Evolutionary conservation across 2,797 vertebrate genomes (phyloP), one percentile per base, ranked within the genome.

Genomic region (Poecilia wingei): DNA sequence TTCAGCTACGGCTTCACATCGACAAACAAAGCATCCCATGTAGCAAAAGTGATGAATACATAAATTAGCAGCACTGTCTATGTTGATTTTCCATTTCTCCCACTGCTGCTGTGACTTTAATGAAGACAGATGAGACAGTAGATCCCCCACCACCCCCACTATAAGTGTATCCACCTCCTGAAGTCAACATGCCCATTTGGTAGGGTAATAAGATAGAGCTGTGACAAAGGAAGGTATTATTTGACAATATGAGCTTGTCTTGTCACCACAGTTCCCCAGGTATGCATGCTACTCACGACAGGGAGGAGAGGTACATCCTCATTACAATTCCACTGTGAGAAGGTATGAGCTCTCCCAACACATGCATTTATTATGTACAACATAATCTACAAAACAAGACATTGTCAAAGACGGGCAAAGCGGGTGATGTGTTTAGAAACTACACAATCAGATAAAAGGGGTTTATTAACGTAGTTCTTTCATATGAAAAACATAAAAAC

Each of bases 101-200:
- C 84, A 86, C 91, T 88, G 90, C 87, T 89, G 89, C 41, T 39
- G 76, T 69, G 89, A 77, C 92, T 95, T 94, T 95, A 95, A 96
- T 95, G 93, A 95, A 96, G 95, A 96, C 90, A 91, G 94, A 96
- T 94, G 94, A 94, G 91, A 92, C 84, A 66, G 84, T 22, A 74
- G 84, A 92, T 91, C 82, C 89, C 92, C 93, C 87, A 86, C 22
- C 36, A 25, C 49, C 20, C 72, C 51, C 49, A 55, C 90, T 88
- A 91, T 85, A 92, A 75, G 82, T 77, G 88, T 85, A 88, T 87
- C 85, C 93, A 84, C 87, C 88, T 90, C 86, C 84, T 4, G 81
- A 86, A 86, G 87, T 80, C 81, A 61, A 78, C 83, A 73, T 88
- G 84, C 89, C 91, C 85, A 78, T 89, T 91, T 91, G 59, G 39